Base-by-base conservation (phyloP, 2,888 invertebrate genomes). In the Phengaris alcon region DNA sequence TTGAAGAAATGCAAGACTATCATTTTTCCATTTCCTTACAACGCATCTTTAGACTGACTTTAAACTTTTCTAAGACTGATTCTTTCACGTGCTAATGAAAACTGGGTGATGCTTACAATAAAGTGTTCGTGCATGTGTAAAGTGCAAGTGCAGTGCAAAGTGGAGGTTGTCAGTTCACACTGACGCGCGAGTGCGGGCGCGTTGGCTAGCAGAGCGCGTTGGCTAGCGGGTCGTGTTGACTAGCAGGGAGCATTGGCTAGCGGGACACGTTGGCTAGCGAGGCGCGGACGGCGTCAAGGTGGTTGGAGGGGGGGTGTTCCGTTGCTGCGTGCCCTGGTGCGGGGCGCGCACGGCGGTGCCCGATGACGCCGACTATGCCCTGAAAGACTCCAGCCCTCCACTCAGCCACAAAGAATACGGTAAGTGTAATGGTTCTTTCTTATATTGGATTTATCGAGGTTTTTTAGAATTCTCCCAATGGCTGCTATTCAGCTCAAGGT, bases 311-410 rank as follows among this genome's bases (percentile, higher is more conserved):
- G 95, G 95, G 95, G 95, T 96, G 94, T 96, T 96, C 95, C 96
- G 96, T 95, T 96, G 96, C 94, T 96, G 96, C 95, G 95, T 96
- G 95, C 96, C 96, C 95, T 96, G 96, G 95, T 96, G 96, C 95
- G 96, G 96, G 93, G 93, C 93, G 93, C 93, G 93, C 95, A 94
- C 95, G 95, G 95, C 96, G 93, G 91, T 94, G 91, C 94, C 95
- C 93, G 92, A 94, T 93, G 93, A 95, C 88, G 94, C 94, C 84
- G 88, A 88, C 81, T 87, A 91, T 88, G 91, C 91, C 80, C 86
- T 93, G 77, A 86, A 88, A 77, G 93, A 91, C 79, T 91, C 90
- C 83, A 93, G 89, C 83, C 91, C 91, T 78, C 87, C 87, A 78
- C 88, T 88, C 75, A 85, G 86, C 74, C 87, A 85, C 74, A 88